Conservation (phyloP, 2,113 vertebrate genomes). For the Oreocharis arfaki region DNA sequence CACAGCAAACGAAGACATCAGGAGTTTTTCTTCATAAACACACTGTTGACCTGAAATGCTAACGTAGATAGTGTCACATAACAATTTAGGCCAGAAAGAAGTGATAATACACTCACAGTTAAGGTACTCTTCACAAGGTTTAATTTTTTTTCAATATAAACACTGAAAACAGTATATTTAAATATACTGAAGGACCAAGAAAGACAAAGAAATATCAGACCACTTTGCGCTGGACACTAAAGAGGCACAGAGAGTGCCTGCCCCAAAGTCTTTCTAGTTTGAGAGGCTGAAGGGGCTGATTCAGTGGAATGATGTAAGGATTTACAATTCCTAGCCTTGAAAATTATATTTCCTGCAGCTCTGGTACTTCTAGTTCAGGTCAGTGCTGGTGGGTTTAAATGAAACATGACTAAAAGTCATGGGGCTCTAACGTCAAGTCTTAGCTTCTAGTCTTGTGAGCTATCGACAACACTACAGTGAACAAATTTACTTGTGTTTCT, state of each 20-base stretch:
- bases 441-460: background rate
- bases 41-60: background rate
- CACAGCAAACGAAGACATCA: background rate
- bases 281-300: background rate
- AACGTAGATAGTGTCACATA: background rate
- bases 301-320: background rate
- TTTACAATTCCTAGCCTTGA: background rate
- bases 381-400: background rate
- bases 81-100: background rate
- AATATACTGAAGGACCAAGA: background rate
- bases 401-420: background rate
- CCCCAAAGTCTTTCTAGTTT: background rate
- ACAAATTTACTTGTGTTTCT: background rate
- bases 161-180: background rate
- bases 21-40: background rate
- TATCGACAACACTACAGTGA: background rate
- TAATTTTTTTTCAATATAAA: background rate
- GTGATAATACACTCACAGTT: background rate
- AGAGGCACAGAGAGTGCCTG: background rate
- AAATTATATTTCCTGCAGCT: background rate
- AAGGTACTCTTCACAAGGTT: background rate
- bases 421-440: background rate
- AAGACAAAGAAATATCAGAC: background rate
- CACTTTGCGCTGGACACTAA: background rate
- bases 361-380: background rate